These are phyloP conservation scores for Crax fasciolata DNA, from an alignment of 2,797 vertebrate species.

Conservation along the genomic window DNA sequence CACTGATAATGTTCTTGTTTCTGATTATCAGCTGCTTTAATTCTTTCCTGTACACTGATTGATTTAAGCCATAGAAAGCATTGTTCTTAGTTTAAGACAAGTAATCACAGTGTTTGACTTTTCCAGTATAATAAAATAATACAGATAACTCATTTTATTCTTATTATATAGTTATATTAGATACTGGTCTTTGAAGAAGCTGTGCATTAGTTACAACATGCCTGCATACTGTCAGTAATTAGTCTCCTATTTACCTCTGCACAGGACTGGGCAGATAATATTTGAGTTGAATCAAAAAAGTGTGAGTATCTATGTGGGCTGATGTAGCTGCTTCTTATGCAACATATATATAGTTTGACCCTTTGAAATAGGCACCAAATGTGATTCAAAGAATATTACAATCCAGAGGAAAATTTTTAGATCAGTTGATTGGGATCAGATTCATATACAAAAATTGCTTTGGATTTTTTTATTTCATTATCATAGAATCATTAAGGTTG, in stretches of 20 bases:
- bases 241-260: background rate
- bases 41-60: background rate
- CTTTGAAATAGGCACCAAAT: background rate
- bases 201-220: background rate
- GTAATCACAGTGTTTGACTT: background rate
- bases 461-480: background rate
- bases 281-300: background rate
- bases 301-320: background rate
- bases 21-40: slow-evolving; percentile 34
- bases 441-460: background rate
- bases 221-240: background rate
- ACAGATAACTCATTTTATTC: background rate
- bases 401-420: background rate
- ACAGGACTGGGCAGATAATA: background rate
- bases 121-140: background rate
- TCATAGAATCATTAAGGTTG: too few relatives aligned
- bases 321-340: background rate
- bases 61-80: background rate
- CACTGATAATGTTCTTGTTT: background rate
- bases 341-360: background rate
- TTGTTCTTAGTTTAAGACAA: background rate
- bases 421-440: background rate
- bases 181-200: background rate
- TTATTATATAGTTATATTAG: background rate
- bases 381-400: background rate